phyloP scores from a whole-genome alignment of 1,140 invertebrate species.

The Araneus ventricosus region DNA sequence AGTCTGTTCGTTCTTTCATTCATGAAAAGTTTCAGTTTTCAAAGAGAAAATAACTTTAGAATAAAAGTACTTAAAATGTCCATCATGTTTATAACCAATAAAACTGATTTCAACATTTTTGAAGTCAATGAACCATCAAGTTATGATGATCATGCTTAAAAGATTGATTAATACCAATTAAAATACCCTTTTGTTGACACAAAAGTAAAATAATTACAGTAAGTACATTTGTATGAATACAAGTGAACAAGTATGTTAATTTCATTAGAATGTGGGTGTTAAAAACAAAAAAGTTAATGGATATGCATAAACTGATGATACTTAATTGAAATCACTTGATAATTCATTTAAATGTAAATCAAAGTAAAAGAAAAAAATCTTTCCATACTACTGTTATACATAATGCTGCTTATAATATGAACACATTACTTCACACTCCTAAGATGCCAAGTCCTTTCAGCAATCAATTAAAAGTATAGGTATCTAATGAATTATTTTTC shows the following conservation, averaged over 20 bases:
- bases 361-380: not conserved
- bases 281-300: too few relatives aligned
- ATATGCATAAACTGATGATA: not conserved
- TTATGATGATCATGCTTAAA: not conserved
- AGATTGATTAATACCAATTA: not conserved
- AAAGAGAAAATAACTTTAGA: conserved; percentile 1
- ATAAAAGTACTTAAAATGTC: not conserved
- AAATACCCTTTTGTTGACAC: not conserved
- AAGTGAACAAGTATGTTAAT: not conserved
- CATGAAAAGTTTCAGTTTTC: conserved; percentile 11
- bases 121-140: not conserved
- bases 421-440: too few relatives aligned
- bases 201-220: not conserved
- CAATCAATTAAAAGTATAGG: too few relatives aligned
- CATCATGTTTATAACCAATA: not conserved
- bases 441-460: too few relatives aligned
- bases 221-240: not conserved
- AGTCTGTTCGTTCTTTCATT: conserved; percentile 68
- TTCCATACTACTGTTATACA: too few relatives aligned
- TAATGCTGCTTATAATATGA: too few relatives aligned
- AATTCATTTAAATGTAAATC: not conserved
- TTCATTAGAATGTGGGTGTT: too few relatives aligned
- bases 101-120: conserved; percentile 13
- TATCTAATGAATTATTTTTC: too few relatives aligned
- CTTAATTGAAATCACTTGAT: not conserved